Percentiles rank a stretch among this genome's conserved stretches.
Evolutionary conservation across 1,140 invertebrate species (phyloP).

Genomic region (Semibalanus balanoides): DNA sequence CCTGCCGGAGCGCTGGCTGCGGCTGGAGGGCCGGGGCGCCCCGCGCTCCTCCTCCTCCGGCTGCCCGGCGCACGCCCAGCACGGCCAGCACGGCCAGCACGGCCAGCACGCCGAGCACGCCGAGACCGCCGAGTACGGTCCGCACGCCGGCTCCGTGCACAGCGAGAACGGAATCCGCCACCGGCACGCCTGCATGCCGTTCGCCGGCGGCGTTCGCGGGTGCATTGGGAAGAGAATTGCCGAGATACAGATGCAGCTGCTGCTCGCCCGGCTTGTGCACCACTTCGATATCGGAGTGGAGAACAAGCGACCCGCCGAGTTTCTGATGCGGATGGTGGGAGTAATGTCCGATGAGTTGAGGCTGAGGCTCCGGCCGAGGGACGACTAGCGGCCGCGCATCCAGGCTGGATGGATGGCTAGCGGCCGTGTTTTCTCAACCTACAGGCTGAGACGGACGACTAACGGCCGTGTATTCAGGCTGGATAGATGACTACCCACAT

Average conservation of each 20-base stretch:
- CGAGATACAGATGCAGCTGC: conserved; percentile 49
- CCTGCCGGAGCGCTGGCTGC: conserved; percentile 56
- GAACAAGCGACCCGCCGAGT: conserved; percentile 19
- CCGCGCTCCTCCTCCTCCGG: conserved; percentile 2
- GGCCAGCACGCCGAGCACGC: conserved; percentile 32
- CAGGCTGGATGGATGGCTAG: too few relatives aligned
- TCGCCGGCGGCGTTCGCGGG: conserved; percentile 60
- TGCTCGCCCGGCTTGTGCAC: conserved; percentile 32
- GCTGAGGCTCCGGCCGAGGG: not conserved
- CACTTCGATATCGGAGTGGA: conserved; percentile 6
- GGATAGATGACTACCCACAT: too few relatives aligned
- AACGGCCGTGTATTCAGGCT: too few relatives aligned
- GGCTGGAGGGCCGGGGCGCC: conserved; percentile 9
- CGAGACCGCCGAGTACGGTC: conserved; percentile 30
- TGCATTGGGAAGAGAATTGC: conserved; percentile 69
- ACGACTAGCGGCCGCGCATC: not conserved
- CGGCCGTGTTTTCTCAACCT: too few relatives aligned
- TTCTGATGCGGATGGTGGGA: conserved; percentile 20
- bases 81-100: conserved; percentile 32
- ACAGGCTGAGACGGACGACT: too few relatives aligned
- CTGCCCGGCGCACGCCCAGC: conserved; percentile 32
- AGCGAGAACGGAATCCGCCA: conserved; percentile 30
- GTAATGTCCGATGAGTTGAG: conserved; percentile 17
- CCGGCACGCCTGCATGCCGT: conserved; percentile 59
- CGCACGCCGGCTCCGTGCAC: conserved; percentile 17